Base-by-base conservation (phyloP, 1,140 invertebrate species). In the Argopecten irradians region DNA sequence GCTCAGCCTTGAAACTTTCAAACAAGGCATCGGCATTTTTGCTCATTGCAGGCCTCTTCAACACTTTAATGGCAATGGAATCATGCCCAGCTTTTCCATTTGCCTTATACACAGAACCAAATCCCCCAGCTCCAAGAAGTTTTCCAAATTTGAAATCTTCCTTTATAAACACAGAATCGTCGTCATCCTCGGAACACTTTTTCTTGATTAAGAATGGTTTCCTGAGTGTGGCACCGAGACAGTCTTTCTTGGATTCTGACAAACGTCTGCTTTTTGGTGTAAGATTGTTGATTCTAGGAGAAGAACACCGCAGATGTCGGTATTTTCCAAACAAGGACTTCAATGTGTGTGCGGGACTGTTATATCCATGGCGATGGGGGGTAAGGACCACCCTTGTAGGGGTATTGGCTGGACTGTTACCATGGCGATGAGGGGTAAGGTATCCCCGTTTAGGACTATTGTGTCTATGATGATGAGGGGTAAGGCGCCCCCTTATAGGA, bases 71-170 rank as follows among this genome's bases (percentile, higher is more conserved):
- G 1, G 93, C 94, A 16, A 92, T 88, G 5, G 85, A 89, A 14
- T 89, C 46, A 16, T 88, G 84, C 32, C 90, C 41, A 2, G 88
- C 71, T 11, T 89, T 89, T 35, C 86, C 91, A 16, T 39, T 86
- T 39, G 90, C 94, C 34, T 90, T 43, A 91, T 93, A 94, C 7
- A 94, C 93, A 9, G 93, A 91, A 2, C 94, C 94, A 87, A 94
- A 94, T 3, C 94, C 94, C 0, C 93, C 93, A 0, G 91, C 34
- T 3, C 93, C 93, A 3, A 94, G 83, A 34, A 93, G 87, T 13
- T 82, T 90, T 43, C 92, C 93, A 16, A 93, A 85, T 43, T 91
- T 83, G n/a, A 93, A 88, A n/a, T 93, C 91, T 11, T 92, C 88
- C 71, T 92, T 92, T 16, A 90, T 84, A 35, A 92, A 34, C 46